Percentiles rank a stretch among this genome's conserved stretches.
Conservation (phyloP, 2,888 invertebrate species). For the Pseudeuparius sepicola region DNA sequence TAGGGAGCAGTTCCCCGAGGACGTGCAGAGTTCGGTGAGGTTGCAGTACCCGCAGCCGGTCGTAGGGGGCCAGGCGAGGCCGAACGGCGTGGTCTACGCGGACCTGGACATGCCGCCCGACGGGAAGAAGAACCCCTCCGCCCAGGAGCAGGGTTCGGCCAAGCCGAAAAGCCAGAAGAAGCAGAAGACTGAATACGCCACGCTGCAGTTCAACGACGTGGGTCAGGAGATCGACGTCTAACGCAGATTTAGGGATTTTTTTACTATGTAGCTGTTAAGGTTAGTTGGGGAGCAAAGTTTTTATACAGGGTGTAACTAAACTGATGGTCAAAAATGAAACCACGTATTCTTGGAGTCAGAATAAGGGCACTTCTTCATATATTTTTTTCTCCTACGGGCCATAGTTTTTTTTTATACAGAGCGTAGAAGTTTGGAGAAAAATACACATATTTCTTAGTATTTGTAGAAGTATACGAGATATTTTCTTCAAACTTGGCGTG, state of each 20-base stretch:
- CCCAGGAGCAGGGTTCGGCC: conserved; percentile 19
- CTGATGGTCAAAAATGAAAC: too few species aligned
- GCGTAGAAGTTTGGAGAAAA: too few species aligned
- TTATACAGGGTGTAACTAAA: too few species aligned
- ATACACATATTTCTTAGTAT: too few species aligned
- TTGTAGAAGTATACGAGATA: too few species aligned
- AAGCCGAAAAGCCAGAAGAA: conserved; percentile 33
- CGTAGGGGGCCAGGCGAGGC: conserved; percentile 20
- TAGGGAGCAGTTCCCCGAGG: conserved; percentile 35
- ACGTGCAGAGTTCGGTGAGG: conserved; percentile 36
- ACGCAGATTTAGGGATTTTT: conserved; percentile 38
- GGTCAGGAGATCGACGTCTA: conserved; percentile 59
- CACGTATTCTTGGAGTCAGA: too few species aligned
- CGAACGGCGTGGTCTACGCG: conserved; percentile 41
- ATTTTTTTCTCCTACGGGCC: too few species aligned
- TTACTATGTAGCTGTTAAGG: too few species aligned
- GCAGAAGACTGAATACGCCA: conserved; percentile 51
- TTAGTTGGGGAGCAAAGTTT: too few species aligned
- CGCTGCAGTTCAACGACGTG: conserved; percentile 56
- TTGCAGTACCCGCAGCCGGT: conserved; percentile 39
- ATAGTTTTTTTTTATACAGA: too few species aligned
- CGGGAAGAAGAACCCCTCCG: conserved; percentile 26
- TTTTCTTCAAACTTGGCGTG: too few species aligned
- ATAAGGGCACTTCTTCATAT: too few species aligned
- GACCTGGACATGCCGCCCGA: conserved; percentile 39